Evolutionary conservation across 2,113 vertebrate species (phyloP).

Genomic region (Nansenia antarctica): DNA sequence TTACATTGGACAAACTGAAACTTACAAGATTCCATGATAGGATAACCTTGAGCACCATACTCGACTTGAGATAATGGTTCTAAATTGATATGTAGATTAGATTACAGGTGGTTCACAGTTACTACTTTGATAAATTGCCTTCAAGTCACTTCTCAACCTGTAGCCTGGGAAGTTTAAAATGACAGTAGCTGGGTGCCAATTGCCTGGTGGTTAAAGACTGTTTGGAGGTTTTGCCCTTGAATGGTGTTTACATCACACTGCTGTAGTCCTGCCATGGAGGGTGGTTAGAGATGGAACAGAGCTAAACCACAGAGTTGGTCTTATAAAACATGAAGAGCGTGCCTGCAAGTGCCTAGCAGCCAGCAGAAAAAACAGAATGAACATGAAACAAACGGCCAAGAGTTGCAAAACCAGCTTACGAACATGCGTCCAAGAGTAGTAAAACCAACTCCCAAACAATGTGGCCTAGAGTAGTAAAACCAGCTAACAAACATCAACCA

Average conservation of each 20-base stretch:
- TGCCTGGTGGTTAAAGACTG: not conserved
- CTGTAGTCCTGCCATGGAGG: not conserved
- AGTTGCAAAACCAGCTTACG: not conserved
- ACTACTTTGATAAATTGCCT: not conserved
- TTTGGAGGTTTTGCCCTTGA: not conserved
- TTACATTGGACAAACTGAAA: not conserved
- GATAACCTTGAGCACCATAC: no score
- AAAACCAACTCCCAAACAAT: not conserved
- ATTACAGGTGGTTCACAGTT: no score
- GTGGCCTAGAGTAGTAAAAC: not conserved
- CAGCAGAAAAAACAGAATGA: not conserved
- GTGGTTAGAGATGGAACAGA: not conserved
- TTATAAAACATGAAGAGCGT: not conserved
- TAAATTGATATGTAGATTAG: not conserved
- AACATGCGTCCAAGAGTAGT: not conserved
- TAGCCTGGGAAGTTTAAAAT: not conserved
- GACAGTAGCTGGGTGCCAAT: not conserved
- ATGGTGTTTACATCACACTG: not conserved
- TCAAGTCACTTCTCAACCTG: not conserved
- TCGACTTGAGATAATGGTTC: not conserved
- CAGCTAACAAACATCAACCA: not conserved
- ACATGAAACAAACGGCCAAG: not conserved
- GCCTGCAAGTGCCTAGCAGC: not conserved
- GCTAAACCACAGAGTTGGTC: not conserved
- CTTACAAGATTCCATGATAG: not conserved